Evolutionary conservation across 2,888 invertebrate species (phyloP).

Genomic region (Acheta domesticus): DNA sequence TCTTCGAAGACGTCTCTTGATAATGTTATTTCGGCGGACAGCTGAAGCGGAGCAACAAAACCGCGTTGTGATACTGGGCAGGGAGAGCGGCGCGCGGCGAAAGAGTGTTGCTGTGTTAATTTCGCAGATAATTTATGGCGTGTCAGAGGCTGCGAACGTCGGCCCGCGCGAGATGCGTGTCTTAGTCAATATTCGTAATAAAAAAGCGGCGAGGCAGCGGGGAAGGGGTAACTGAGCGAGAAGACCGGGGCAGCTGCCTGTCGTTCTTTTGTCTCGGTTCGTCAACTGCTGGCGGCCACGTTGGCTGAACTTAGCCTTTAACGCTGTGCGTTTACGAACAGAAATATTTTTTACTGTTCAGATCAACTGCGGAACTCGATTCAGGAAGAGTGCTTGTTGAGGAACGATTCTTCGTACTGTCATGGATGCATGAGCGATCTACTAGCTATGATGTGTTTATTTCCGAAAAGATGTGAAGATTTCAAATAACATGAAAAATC

Average conservation of each 20-base stretch:
- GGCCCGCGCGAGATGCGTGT: neutral
- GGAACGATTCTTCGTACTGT: too few relatives aligned
- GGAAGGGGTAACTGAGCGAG: neutral
- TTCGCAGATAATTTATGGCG: conserved; percentile 5
- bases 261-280: neutral
- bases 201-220: neutral
- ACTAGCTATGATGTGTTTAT: too few relatives aligned
- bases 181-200: conserved; percentile 1
- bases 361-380: too few relatives aligned
- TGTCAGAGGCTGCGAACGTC: neutral
- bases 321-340: too few relatives aligned
- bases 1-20: neutral
- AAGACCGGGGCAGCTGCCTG: neutral
- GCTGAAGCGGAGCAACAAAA: neutral
- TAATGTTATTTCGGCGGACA: neutral
- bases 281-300: neutral
- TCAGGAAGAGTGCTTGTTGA: too few relatives aligned
- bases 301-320: too few relatives aligned
- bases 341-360: too few relatives aligned
- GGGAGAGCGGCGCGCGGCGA: neutral
- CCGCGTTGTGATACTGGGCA: neutral
- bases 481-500: too few relatives aligned
- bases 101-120: neutral
- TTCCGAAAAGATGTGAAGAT: too few relatives aligned
- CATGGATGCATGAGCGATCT: too few relatives aligned